These are phyloP conservation scores for Hirtodrosophila cameraria DNA, from an alignment of 2,888 invertebrate species.

Conservation along the genomic window DNA sequence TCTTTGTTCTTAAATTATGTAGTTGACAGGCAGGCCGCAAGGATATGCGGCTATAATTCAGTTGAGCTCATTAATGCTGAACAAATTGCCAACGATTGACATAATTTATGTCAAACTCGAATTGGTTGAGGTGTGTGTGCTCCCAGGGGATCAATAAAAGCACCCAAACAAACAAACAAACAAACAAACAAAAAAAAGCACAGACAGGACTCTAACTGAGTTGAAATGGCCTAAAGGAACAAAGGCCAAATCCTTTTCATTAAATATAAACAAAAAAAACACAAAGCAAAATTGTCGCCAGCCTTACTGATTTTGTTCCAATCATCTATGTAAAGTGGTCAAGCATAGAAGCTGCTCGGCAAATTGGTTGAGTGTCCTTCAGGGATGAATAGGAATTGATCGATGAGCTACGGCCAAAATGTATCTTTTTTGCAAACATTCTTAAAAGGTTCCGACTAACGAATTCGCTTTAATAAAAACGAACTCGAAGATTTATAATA, in stretches of 20 bases:
- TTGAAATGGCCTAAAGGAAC: conserved; percentile 42
- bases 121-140: conserved; percentile 34
- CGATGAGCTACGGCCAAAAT: conserved; percentile 47
- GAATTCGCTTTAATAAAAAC: conserved; percentile 5
- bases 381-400: conserved; percentile 59
- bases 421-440: background rate
- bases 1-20: conserved; percentile 52
- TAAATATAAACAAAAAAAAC: conserved; percentile 42
- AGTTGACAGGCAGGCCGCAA: conserved; percentile 44
- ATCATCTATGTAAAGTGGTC: conserved; percentile 60
- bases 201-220: conserved; percentile 12
- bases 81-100: conserved; percentile 70
- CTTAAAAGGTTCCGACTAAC: background rate
- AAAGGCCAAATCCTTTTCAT: conserved; percentile 54
- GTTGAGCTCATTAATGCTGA: conserved; percentile 58
- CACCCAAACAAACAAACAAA: conserved; percentile 15
- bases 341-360: conserved; percentile 26
- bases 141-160: conserved; percentile 67
- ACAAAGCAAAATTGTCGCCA: conserved; percentile 39
- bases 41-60: conserved; percentile 35
- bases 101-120: conserved; percentile 67
- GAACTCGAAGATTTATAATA: no score
- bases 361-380: conserved; percentile 43
- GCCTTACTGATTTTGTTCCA: conserved; percentile 18
- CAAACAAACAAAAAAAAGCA: no score